These are phyloP conservation scores for Chrysolina haemoptera DNA, from an alignment of 2,888 invertebrate species.

Conservation along the genomic window DNA sequence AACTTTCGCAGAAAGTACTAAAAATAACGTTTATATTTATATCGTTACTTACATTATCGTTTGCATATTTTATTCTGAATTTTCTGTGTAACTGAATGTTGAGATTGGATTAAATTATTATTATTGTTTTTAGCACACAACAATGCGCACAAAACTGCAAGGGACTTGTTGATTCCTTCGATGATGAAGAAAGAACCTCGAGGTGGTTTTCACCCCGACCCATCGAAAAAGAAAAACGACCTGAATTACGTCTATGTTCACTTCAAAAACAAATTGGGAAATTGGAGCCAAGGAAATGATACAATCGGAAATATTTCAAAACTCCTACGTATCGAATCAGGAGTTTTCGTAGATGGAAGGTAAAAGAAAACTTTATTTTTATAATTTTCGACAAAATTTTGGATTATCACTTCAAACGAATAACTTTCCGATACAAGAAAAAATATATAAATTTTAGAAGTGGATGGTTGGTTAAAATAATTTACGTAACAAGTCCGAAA, in stretches of 20 bases:
- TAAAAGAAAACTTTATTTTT: constrained; percentile 62
- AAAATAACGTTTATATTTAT: too few species aligned
- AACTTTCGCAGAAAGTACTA: too few species aligned
- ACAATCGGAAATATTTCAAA: constrained; percentile 81
- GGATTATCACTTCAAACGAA: too few species aligned
- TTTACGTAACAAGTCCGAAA: too few species aligned
- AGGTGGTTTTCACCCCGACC: constrained; percentile 64
- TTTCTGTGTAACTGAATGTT: too few species aligned
- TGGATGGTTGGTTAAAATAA: too few species aligned
- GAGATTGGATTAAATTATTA: too few species aligned
- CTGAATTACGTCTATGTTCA: constrained; percentile 85
- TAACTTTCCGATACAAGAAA: too few species aligned
- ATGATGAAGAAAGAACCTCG: constrained; percentile 69
- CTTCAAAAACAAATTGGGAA: constrained; percentile 80
- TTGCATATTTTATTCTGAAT: too few species aligned
- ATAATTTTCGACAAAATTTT: too few species aligned
- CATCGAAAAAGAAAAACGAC: constrained; percentile 58
- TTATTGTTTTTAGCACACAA: constrained; percentile 6
- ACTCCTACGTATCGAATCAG: constrained; percentile 78
- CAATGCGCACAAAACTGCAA: constrained; percentile 24
- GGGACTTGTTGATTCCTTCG: constrained; percentile 51
- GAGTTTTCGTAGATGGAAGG: constrained; percentile 77
- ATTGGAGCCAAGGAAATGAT: constrained; percentile 82
- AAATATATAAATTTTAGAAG: too few species aligned
- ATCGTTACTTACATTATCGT: too few species aligned